These are phyloP conservation scores for Gymnopithys bicolor DNA, from an alignment of 2,797 vertebrate genomes.

Conservation along the genomic window DNA sequence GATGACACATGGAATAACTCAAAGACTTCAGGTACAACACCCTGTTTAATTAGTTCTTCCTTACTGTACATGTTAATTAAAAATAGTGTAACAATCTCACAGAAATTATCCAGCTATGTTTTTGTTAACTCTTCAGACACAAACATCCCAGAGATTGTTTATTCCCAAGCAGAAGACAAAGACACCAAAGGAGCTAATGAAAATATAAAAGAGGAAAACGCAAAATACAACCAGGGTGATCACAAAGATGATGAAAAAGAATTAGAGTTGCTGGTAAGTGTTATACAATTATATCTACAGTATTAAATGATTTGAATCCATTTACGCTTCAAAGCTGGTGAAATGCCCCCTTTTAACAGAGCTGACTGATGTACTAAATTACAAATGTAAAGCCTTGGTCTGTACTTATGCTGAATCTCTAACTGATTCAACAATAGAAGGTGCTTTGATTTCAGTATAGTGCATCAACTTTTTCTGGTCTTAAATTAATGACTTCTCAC, in stretches of 20 bases:
- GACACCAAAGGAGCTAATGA: slow-evolving; percentile 36
- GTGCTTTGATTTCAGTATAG: slow-evolving; percentile 65
- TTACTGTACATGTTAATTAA: slow-evolving; percentile 43
- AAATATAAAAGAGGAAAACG: slow-evolving; percentile 66
- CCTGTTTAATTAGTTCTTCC: slow-evolving; percentile 51
- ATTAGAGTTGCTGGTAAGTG: slow-evolving; percentile 81
- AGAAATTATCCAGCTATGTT: slow-evolving; percentile 27
- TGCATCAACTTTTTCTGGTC: slow-evolving; percentile 64
- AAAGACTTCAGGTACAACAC: slow-evolving; percentile 76
- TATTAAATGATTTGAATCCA: slow-evolving; percentile 69
- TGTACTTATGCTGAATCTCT: slow-evolving; percentile 55
- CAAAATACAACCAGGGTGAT: slow-evolving; percentile 47
- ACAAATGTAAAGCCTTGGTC: slow-evolving; percentile 60
- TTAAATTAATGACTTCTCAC: slow-evolving; percentile 73
- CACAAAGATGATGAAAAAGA: slow-evolving; percentile 76
- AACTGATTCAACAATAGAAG: slow-evolving; percentile 70
- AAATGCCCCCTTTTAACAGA: slow-evolving; percentile 64
- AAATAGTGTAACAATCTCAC: background rate
- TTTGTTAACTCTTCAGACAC: slow-evolving; percentile 72
- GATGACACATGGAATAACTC: slow-evolving; percentile 68
- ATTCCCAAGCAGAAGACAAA: slow-evolving; percentile 69
- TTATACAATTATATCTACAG: slow-evolving; percentile 69
- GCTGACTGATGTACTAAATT: slow-evolving; percentile 73
- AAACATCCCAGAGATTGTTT: slow-evolving; percentile 75
- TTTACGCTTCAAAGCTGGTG: slow-evolving; percentile 72